Evolutionary conservation across 2,113 vertebrate species (phyloP).

Genomic region (Odocoileus virginianus): DNA sequence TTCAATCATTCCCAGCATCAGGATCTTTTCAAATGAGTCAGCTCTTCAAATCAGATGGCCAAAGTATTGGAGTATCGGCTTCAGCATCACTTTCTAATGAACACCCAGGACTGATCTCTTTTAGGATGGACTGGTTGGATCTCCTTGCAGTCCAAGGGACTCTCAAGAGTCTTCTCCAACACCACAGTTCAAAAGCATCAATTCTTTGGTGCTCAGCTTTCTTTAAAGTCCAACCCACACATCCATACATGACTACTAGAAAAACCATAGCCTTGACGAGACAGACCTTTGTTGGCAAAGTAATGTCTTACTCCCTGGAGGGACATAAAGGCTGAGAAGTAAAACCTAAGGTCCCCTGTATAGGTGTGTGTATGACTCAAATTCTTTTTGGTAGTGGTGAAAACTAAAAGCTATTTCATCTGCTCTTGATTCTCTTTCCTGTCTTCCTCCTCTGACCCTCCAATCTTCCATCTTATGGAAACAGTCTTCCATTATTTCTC

Average conservation of each 20-base stretch:
- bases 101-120: not conserved
- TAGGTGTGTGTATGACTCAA: not conserved
- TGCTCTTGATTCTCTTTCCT: not conserved
- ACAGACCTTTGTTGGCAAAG: not conserved
- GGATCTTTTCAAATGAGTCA: not conserved
- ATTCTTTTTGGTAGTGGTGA: not conserved
- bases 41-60: rapidly evolving
- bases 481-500: not conserved
- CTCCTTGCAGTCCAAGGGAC: not conserved
- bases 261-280: not conserved
- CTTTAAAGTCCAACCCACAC: not conserved
- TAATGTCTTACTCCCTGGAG: not conserved
- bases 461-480: not conserved
- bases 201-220: not conserved
- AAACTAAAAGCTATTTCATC: not conserved
- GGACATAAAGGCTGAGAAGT: not conserved
- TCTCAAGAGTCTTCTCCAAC: not conserved
- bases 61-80: not conserved
- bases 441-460: not conserved
- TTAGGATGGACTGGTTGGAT: not conserved
- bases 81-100: not conserved
- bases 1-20: not conserved
- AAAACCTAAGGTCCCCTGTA: not conserved
- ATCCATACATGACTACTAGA: not conserved
- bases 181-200: not conserved